Evolutionary conservation across 2,113 vertebrate genomes (phyloP).

Genomic region (Ophthalmolycus amberensis): DNA sequence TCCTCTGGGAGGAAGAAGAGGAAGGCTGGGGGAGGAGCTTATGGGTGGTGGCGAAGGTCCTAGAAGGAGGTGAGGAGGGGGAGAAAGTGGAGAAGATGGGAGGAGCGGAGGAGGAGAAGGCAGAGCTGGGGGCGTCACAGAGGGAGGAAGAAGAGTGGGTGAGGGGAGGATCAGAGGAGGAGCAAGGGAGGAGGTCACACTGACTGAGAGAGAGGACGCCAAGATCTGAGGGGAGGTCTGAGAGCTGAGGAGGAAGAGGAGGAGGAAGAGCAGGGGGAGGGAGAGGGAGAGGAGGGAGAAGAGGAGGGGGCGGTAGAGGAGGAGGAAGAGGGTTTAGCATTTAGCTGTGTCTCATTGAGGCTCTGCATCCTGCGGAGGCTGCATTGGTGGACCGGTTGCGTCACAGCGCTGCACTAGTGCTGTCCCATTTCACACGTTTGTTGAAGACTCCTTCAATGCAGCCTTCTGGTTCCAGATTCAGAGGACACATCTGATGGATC

Average conservation of each 20-base stretch:
- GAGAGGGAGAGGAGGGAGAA: too few species aligned
- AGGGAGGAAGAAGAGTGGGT: slow-evolving; percentile 10
- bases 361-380: too few species aligned
- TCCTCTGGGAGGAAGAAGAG: slow-evolving; percentile 27
- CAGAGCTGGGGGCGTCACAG: not conserved
- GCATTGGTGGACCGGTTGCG: too few species aligned
- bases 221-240: slow-evolving; percentile 59
- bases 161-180: slow-evolving; percentile 28
- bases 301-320: too few species aligned
- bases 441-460: too few species aligned
- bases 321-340: too few species aligned
- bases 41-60: not conserved
- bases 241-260: slow-evolving; percentile 35
- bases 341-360: too few species aligned
- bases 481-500: too few species aligned
- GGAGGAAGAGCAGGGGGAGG: not conserved
- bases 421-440: too few species aligned
- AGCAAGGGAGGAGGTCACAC: slow-evolving; percentile 40
- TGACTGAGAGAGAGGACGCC: slow-evolving; percentile 42
- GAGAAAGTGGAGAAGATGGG: slow-evolving; percentile 10
- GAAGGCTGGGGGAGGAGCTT: not conserved
- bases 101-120: not conserved
- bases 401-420: too few species aligned
- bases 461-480: too few species aligned
- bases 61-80: slow-evolving; percentile 20